These are phyloP conservation scores for Entomobrya multifasciata DNA, from an alignment of 2,888 invertebrate species.

Conservation along the genomic window DNA sequence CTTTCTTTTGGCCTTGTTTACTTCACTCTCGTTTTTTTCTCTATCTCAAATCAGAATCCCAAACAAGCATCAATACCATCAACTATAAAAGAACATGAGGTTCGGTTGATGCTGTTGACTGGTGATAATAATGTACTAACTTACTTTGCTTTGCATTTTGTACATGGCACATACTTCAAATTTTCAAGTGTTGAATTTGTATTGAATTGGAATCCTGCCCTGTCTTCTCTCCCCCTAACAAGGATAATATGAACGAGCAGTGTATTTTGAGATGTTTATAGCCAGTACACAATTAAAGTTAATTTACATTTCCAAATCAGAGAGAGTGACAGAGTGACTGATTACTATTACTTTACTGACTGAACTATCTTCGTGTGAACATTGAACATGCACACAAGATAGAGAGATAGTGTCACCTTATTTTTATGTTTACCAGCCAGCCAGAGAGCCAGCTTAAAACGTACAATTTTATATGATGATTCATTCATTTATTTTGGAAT, in stretches of 20 bases:
- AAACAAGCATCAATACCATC: slow-evolving; percentile 5
- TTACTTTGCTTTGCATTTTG: background rate
- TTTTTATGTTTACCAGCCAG: too few relatives aligned
- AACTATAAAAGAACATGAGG: background rate
- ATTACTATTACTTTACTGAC: background rate
- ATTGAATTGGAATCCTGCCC: background rate
- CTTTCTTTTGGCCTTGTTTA: slow-evolving; percentile 30
- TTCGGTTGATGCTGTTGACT: background rate
- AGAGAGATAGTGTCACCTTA: too few relatives aligned
- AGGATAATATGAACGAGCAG: background rate
- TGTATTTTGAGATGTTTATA: too few relatives aligned
- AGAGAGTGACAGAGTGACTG: too few relatives aligned
- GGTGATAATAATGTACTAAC: background rate
- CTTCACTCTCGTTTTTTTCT: slow-evolving; percentile 23
- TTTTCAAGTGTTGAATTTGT: background rate
- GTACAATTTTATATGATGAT: too few relatives aligned
- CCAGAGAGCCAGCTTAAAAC: too few relatives aligned
- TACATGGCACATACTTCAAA: background rate
- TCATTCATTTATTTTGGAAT: background rate
- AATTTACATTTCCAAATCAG: background rate
- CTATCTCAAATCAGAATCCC: background rate
- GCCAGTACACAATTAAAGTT: too few relatives aligned
- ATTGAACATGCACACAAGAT: too few relatives aligned
- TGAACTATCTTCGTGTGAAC: too few relatives aligned
- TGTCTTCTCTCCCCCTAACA: background rate